Base-by-base conservation (phyloP, 2,113 vertebrate species). In the Vireo altiloquus region DNA sequence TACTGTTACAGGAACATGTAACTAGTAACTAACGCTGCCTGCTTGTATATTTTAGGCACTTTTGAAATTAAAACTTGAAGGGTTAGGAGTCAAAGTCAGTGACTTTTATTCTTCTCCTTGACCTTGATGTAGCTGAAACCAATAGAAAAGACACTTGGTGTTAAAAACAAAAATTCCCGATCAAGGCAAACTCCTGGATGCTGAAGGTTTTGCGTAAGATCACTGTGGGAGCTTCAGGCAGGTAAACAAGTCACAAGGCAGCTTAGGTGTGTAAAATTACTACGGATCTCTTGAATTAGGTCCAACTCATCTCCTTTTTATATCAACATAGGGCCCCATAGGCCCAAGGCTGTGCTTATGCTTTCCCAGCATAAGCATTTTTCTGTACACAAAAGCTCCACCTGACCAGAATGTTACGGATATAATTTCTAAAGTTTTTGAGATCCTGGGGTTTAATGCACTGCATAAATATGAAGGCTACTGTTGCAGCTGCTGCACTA, bases 251-350 rank as follows among this genome's bases (percentile, higher is more conserved):
- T 88, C 75, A 94, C 66, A 61, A 82, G 78, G 31, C 64, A 85
- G 70, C 40, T 93, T 90, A 87, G 71, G 92, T 93, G 94, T 88
- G 63, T 96, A 90, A 90, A 93, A 90, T 90, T 94, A 76, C 85
- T 33, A 37, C 24, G 40, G 46, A 68, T 90, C 66, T 94, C 96
- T 94, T 94, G 94, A 96, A 96, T 90, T 86, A 68, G 60, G 40
- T 92, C 86, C 91, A 93, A 88, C 56, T 90, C 68, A 64, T 83
- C 92, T 93, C 68, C 75, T 94, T 94, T 93, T 90, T 66, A 70
- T 90, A 94, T 88, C 89, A 96, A 87, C 78, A 83, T 44, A 66
- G 76, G 79, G 64, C 79, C 79, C 79, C 71, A 83, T 9, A 77
- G 79, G 88, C 94, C 90, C 95, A 93, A 68, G 76, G 90, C 82